Conservation (phyloP, 1,140 invertebrate species). For the Thalassaphorura encarpata region DNA sequence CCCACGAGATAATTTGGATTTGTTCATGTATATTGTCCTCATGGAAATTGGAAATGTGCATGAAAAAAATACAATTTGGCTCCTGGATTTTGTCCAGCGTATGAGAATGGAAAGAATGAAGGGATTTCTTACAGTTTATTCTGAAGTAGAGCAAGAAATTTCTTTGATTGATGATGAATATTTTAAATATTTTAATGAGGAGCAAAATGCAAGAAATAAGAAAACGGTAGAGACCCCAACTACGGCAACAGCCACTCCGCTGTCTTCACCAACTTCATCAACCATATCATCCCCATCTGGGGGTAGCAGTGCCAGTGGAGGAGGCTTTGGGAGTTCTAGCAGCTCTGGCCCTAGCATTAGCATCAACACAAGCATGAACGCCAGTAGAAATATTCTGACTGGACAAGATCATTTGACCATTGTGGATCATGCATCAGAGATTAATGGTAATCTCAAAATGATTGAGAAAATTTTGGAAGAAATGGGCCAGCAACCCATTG, state of each 20-base stretch:
- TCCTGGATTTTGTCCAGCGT: conserved; percentile 41
- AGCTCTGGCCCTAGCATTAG: not conserved
- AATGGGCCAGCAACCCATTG: conserved; percentile 11
- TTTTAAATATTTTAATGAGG: conserved; percentile 9
- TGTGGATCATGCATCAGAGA: conserved; percentile 8
- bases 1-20: conserved; percentile 36
- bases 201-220: not conserved
- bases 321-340: not conserved
- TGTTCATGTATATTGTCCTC: conserved; percentile 43
- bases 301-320: not conserved
- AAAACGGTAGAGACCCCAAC: not conserved
- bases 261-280: not conserved
- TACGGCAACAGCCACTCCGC: not conserved
- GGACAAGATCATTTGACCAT: not conserved
- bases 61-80: conserved; percentile 22
- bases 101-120: conserved; percentile 39
- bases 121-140: conserved; percentile 40
- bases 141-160: conserved; percentile 23
- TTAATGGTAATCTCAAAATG: conserved; percentile 17
- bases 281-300: not conserved
- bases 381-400: no score
- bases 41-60: conserved; percentile 38
- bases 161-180: conserved; percentile 17
- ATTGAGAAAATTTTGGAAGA: conserved; percentile 26
- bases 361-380: no score